Evolutionary conservation across 2,113 vertebrate genomes (phyloP).

Genomic region (Gasterosteus nipponicus): DNA sequence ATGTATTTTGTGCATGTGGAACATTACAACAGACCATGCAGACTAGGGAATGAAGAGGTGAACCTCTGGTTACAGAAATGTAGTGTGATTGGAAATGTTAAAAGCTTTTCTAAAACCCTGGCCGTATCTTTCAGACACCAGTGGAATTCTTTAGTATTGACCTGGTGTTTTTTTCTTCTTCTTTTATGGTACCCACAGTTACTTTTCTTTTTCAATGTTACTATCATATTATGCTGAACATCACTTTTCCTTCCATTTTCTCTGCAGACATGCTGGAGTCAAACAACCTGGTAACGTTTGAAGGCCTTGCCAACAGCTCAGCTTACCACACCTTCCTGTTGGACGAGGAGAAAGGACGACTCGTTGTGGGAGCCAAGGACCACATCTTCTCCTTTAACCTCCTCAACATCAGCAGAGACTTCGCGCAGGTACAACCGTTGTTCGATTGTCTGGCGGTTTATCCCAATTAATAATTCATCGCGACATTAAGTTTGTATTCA

Average conservation of each 20-base stretch:
- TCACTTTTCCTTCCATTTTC: constrained; percentile 47
- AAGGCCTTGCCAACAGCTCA: constrained; percentile 92
- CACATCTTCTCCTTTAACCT: constrained; percentile 98
- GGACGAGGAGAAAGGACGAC: constrained; percentile 93
- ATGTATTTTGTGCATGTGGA: constrained; percentile 6
- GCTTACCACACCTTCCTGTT: constrained; percentile 96
- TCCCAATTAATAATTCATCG: constrained; percentile 3
- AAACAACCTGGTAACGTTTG: constrained; percentile 92
- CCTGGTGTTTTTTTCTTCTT: neutral
- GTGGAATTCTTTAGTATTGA: neutral
- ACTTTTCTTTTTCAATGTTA: neutral
- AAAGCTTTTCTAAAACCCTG: constrained; percentile 18
- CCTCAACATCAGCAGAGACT: constrained; percentile 93
- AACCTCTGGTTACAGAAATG: constrained; percentile 21
- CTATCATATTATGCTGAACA: constrained; percentile 31
- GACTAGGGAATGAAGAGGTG: constrained; percentile 11
- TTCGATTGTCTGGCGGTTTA: constrained; percentile 19
- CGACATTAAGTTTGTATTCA: constrained; percentile 15
- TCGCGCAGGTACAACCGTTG: constrained; percentile 85
- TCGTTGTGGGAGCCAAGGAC: constrained; percentile 96
- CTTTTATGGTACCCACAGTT: neutral
- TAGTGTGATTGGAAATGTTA: constrained; percentile 19
- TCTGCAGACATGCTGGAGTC: constrained; percentile 96
- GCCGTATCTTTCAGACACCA: neutral
- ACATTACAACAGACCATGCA: constrained; percentile 10